phyloP scores from a whole-genome alignment of 2,888 invertebrate species.

The Cheilosia urbana region DNA sequence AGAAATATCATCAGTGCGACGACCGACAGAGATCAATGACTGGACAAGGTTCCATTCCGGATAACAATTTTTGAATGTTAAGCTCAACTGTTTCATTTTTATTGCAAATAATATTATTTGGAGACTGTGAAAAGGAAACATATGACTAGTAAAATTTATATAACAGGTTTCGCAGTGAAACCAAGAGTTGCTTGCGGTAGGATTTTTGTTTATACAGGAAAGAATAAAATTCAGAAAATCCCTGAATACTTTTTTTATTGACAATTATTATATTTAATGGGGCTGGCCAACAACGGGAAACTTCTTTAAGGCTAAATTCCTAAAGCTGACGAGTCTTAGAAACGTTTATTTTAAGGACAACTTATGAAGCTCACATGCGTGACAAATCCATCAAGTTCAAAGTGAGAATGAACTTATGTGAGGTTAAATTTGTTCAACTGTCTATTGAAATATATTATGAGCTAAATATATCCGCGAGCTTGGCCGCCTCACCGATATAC shows the following conservation, averaged over 20 bases:
- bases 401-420: too few species aligned
- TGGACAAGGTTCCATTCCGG: conserved; percentile 39
- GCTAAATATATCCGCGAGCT: too few species aligned
- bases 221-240: not conserved
- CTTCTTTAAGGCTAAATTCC: not conserved
- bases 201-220: not conserved
- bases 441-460: too few species aligned
- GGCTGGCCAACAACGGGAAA: not conserved
- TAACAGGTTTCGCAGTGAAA: conserved; percentile 22
- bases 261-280: not conserved
- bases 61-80: conserved; percentile 16
- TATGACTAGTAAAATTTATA: not conserved
- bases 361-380: too few species aligned
- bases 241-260: not conserved
- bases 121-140: not conserved
- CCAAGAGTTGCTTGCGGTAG: conserved; percentile 1
- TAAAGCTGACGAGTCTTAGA: too few species aligned
- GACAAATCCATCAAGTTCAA: too few species aligned
- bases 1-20: conserved; percentile 22
- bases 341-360: too few species aligned
- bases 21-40: conserved; percentile 48
- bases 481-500: too few species aligned
- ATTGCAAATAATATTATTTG: conserved; percentile 46
- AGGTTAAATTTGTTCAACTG: too few species aligned
- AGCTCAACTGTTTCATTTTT: conserved; percentile 33